These are phyloP conservation scores for Dipodomys stephensi DNA, from an alignment of 2,113 vertebrate genomes.

Conservation along the genomic window DNA sequence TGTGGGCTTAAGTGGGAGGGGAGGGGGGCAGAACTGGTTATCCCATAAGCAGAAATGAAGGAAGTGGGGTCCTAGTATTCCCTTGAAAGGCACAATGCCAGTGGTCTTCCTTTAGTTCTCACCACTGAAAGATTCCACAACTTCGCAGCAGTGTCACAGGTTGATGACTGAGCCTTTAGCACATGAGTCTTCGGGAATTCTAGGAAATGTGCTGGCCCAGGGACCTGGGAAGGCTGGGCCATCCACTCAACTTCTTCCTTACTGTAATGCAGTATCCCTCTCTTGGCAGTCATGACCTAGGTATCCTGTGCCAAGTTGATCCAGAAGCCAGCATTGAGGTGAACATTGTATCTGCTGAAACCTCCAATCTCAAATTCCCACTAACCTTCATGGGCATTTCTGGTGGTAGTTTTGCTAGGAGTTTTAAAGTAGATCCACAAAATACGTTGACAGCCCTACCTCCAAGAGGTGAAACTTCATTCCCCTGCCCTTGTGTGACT, in stretches of 20 bases:
- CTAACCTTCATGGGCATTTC: background rate
- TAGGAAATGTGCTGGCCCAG: background rate
- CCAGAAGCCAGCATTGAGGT: background rate
- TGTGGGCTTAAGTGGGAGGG: background rate
- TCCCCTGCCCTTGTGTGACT: background rate
- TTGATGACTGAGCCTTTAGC: background rate
- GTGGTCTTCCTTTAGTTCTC: background rate
- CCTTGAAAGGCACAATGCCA: background rate
- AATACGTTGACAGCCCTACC: background rate
- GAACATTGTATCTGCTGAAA: background rate
- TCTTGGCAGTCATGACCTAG: background rate
- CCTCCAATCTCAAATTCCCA: background rate
- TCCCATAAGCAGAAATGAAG: background rate
- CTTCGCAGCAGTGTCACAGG: background rate
- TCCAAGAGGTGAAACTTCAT: background rate
- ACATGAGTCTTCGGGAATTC: background rate
- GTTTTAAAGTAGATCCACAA: conserved; percentile 13
- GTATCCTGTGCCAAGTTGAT: background rate
- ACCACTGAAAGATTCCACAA: background rate
- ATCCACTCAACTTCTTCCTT: background rate
- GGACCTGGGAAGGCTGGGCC: no score
- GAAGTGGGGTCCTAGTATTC: background rate
- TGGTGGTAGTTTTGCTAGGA: background rate
- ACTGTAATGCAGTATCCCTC: background rate
- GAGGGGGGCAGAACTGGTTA: background rate